Evolutionary conservation across 2,113 vertebrate species (phyloP), one percentile per base, ranked within the genome.

Genomic region (Lophochroa leadbeateri): DNA sequence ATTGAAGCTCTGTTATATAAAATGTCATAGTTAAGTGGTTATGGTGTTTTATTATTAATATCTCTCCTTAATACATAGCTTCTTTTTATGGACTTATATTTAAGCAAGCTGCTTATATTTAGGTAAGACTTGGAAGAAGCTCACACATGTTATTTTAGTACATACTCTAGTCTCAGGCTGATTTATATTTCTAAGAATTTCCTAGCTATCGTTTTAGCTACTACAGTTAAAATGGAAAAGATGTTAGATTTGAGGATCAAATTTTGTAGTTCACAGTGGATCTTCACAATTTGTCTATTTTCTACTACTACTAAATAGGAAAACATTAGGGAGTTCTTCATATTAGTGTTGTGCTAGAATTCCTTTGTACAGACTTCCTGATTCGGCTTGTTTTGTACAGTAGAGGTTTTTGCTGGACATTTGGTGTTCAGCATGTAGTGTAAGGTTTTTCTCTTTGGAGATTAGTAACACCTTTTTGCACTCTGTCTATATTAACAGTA

Each of bases 401-500:
- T 27, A 46, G 50, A 88, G 50, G 1, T 35, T 96, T 88, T 90
- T 88, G 11, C 41, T 65, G 70, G 83, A 58, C 81, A 87, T 89
- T 79, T 90, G 65, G 47, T 87, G 80, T 94, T 88, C 85, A 82
- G 49, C 65, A 37, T 35, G 81, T 63, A 72, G 41, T 44, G 31
- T 72, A 76, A 83, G 28, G 2, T 91, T 80, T 89, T 95, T 90
- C n/a, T 55, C 67, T 53, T 70, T 64, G 68, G 89, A 83, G 64
- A 25, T 74, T 69, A 90, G 94, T 93, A 95, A 37, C 90, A 82
- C 88, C 88, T 89, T 93, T 96, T 94, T 63, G 50, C 37, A 68
- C 44, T 68, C 28, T 94, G 20, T 78, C 80, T 93, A 15, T 57
- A 90, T 44, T 39, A 87, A 82, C 47, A 76, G 33, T 87, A 97